These are phyloP conservation scores for Dynastes maya DNA, from an alignment of 2,888 invertebrate species.

Conservation along the genomic window DNA sequence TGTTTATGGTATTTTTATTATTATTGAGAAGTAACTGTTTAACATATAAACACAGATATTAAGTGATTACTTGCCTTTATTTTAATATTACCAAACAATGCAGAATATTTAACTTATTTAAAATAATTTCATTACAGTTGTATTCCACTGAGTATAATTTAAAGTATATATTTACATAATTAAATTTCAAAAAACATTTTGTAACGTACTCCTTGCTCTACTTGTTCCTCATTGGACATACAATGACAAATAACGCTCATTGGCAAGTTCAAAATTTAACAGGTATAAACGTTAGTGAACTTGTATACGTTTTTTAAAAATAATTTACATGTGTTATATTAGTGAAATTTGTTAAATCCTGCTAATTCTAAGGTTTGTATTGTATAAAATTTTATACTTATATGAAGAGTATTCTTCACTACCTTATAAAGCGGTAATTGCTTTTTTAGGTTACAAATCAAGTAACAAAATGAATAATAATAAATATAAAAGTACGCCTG, in stretches of 20 bases:
- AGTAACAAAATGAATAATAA: conserved; percentile 34
- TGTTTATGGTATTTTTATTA: no score
- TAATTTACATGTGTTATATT: not conserved
- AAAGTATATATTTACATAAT: no score
- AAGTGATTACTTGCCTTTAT: no score
- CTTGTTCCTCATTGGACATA: not conserved
- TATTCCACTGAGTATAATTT: no score
- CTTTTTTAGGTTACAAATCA: not conserved
- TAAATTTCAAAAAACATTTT: no score
- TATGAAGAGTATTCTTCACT: not conserved
- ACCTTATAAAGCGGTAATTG: not conserved
- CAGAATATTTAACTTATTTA: no score
- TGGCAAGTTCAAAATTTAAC: conserved; percentile 27
- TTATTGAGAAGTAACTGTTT: no score
- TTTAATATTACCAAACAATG: no score
- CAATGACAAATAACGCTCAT: conserved; percentile 13
- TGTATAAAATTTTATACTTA: not conserved
- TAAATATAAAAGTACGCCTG: conserved; percentile 2
- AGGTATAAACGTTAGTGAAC: conserved; percentile 4
- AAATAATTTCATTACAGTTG: no score
- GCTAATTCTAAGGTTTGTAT: not conserved
- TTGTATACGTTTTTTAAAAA: not conserved
- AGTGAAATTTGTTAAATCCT: conserved; percentile 8
- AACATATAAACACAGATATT: no score
- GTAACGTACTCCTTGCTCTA: no score